phyloP scores from a whole-genome alignment of 1,140 invertebrate species.

The Hirudo medicinalis region DNA sequence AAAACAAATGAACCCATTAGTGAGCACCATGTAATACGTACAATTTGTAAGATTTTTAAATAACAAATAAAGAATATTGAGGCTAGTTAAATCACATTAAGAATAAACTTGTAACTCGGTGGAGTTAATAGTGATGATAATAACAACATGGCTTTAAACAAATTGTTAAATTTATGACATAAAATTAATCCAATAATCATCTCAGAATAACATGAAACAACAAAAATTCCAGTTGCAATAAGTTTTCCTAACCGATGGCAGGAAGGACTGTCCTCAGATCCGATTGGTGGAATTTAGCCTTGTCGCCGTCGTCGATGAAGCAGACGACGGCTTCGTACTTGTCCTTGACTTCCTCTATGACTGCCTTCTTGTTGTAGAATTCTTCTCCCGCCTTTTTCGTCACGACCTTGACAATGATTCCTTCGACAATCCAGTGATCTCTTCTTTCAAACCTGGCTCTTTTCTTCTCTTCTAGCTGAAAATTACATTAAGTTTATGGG shows the following conservation, averaged over 20 bases:
- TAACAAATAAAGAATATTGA: too few relatives aligned
- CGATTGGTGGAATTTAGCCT: conserved; percentile 66
- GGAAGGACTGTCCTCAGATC: conserved; percentile 94
- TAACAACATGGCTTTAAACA: too few relatives aligned
- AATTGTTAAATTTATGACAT: too few relatives aligned
- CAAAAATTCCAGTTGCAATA: not conserved
- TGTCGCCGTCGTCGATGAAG: conserved; percentile 58
- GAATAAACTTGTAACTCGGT: too few relatives aligned
- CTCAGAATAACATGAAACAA: not conserved
- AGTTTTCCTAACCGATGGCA: conserved; percentile 45
- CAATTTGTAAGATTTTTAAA: too few relatives aligned
- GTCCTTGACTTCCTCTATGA: conserved; percentile 41
- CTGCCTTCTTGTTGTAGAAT: conserved; percentile 67
- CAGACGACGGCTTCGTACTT: conserved; percentile 54
- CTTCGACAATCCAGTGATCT: conserved; percentile 62
- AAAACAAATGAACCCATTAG: too few relatives aligned
- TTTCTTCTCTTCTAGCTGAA: conserved; percentile 1
- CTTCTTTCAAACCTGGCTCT: conserved; percentile 45
- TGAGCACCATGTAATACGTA: too few relatives aligned
- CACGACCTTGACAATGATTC: conserved; percentile 77
- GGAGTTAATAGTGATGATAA: too few relatives aligned
- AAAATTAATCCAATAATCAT: too few relatives aligned
- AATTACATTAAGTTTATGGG: not conserved
- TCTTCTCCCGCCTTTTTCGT: conserved; percentile 77
- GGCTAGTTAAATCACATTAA: too few relatives aligned